phyloP scores from a whole-genome alignment of 2,113 vertebrate genomes.

The Sphaerodactylus townsendi region DNA sequence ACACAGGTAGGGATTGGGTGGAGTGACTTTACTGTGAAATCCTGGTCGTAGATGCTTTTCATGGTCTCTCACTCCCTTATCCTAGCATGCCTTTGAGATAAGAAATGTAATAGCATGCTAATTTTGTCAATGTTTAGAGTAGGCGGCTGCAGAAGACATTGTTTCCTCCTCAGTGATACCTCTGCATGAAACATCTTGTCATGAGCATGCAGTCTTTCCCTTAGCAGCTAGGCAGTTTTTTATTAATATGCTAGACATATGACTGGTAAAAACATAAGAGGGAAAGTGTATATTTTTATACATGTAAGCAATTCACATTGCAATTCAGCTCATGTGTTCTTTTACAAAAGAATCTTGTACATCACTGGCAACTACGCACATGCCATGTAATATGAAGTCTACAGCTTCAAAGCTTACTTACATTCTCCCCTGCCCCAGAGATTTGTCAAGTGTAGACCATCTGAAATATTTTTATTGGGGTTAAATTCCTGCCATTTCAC shows the following conservation, averaged over 20 bases:
- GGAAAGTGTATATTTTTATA: slow-evolving; percentile 18
- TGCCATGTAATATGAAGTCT: slow-evolving; percentile 34
- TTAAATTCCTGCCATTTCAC: not conserved
- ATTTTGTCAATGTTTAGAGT: not conserved
- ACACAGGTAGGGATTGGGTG: not conserved
- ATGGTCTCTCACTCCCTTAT: not conserved
- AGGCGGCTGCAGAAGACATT: not conserved
- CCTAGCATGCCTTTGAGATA: not conserved
- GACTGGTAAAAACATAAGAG: slow-evolving; percentile 8
- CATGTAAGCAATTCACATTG: slow-evolving; percentile 12
- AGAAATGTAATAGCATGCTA: not conserved
- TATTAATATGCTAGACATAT: slow-evolving; percentile 37
- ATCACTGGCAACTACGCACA: not conserved
- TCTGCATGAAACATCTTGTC: not conserved
- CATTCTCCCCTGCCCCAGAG: not conserved
- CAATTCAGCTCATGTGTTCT: not conserved
- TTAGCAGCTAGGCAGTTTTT: slow-evolving; percentile 23
- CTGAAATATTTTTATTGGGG: not conserved
- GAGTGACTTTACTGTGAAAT: not conserved
- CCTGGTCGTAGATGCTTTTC: not conserved
- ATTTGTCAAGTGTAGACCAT: slow-evolving; percentile 31
- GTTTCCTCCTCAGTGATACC: not conserved
- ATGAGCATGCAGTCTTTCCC: not conserved
- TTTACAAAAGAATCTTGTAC: slow-evolving; percentile 26
- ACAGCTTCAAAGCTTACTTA: slow-evolving; percentile 1